Evolutionary conservation across 2,888 invertebrate species (phyloP).

Genomic region (Eupithecia exiguata): DNA sequence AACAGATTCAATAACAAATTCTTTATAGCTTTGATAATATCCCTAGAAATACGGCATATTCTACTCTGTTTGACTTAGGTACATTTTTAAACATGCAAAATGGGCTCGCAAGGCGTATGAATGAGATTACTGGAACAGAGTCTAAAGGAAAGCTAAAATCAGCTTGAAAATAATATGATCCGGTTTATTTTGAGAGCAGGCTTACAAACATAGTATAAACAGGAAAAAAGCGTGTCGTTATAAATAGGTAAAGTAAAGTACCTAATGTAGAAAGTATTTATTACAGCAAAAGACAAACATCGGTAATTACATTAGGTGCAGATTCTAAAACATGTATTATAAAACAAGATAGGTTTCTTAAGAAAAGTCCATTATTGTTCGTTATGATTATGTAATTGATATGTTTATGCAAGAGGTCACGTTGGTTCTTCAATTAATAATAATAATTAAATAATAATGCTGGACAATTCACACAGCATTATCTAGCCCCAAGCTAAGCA

Average conservation of each 20-base stretch:
- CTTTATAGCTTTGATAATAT: background rate
- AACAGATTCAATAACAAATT: background rate
- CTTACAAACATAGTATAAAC: background rate
- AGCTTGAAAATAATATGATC: background rate
- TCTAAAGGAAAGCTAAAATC: background rate
- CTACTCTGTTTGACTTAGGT: background rate
- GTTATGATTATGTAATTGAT: no score
- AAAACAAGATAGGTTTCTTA: no score
- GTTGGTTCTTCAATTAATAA: no score
- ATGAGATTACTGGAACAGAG: constrained; percentile 1
- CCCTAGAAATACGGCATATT: background rate
- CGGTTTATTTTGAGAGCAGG: background rate
- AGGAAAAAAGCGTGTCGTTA: background rate
- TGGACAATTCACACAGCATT: no score
- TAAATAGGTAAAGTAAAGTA: background rate
- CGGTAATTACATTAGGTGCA: no score
- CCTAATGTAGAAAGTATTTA: no score
- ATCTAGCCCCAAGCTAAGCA: no score
- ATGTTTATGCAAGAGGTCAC: no score
- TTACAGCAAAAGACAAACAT: no score
- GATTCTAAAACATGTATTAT: no score
- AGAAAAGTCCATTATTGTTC: no score
- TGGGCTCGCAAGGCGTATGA: background rate
- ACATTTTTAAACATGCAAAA: background rate
- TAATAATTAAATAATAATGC: no score